phyloP scores from a whole-genome alignment of 1,140 invertebrate species.

The Diachasmimorpha longicaudata region DNA sequence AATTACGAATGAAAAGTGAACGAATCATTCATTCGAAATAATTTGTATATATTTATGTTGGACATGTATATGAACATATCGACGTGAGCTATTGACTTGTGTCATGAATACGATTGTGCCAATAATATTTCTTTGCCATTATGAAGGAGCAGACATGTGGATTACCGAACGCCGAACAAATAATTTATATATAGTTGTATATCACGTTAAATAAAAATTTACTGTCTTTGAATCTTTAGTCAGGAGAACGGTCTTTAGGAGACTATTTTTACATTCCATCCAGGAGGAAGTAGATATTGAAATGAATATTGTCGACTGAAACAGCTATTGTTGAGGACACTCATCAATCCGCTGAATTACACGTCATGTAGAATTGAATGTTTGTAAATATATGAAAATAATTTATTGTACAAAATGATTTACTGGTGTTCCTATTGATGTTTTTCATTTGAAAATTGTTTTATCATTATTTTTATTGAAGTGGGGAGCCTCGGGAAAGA shows the following conservation, averaged over 20 bases:
- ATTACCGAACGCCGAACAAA: neutral
- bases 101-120: neutral
- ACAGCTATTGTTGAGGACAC: neutral
- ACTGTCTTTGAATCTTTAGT: neutral
- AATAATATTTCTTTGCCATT: neutral
- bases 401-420: constrained; percentile 15
- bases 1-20: neutral
- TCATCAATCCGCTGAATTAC: neutral
- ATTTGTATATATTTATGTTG: neutral
- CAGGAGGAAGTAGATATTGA: constrained; percentile 10
- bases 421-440: neutral
- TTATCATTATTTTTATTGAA: too few species aligned
- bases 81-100: too few species aligned
- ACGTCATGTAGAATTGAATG: neutral
- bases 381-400: constrained; percentile 42
- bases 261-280: constrained; percentile 29
- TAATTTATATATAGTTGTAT: neutral
- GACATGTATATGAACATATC: neutral
- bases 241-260: neutral
- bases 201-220: neutral
- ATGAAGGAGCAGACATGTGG: neutral
- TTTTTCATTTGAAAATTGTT: too few species aligned
- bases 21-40: neutral
- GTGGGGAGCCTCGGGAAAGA: too few species aligned
- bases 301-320: neutral